Conservation (phyloP, 2,888 invertebrate genomes). For the Allygus modestus region DNA sequence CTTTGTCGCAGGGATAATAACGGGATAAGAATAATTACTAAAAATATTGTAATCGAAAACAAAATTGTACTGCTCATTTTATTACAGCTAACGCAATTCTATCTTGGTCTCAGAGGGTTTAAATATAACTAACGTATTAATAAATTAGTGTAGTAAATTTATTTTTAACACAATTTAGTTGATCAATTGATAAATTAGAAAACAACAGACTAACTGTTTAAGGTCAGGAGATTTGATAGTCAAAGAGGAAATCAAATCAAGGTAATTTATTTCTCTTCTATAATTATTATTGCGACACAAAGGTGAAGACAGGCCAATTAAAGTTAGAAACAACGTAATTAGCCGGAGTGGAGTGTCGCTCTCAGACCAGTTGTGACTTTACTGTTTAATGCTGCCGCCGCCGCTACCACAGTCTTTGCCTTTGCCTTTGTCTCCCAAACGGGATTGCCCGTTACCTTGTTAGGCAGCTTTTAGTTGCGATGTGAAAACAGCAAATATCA, state of each 20-base stretch:
- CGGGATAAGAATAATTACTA: no score
- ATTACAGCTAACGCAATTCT: no score
- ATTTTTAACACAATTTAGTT: no score
- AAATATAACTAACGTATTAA: no score
- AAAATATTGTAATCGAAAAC: no score
- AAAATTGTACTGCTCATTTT: no score
- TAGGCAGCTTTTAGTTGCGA: not conserved
- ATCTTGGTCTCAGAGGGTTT: no score
- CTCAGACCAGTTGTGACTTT: not conserved
- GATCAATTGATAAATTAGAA: no score
- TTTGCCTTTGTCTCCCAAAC: not conserved
- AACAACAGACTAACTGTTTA: no score
- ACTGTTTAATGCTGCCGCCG: slow-evolving; percentile 9
- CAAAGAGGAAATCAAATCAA: not conserved
- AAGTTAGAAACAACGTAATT: slow-evolving; percentile 28
- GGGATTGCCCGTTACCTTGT: not conserved
- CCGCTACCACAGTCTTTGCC: not conserved
- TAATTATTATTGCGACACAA: not conserved
- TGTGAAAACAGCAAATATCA: not conserved
- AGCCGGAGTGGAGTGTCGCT: not conserved
- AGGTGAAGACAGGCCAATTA: slow-evolving; percentile 15
- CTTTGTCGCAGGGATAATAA: no score
- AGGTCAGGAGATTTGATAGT: no score
- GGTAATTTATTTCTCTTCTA: not conserved
- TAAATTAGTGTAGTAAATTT: no score